Evolutionary conservation across 1,140 invertebrate species (phyloP).

Genomic region (Drosophila nikananu): DNA sequence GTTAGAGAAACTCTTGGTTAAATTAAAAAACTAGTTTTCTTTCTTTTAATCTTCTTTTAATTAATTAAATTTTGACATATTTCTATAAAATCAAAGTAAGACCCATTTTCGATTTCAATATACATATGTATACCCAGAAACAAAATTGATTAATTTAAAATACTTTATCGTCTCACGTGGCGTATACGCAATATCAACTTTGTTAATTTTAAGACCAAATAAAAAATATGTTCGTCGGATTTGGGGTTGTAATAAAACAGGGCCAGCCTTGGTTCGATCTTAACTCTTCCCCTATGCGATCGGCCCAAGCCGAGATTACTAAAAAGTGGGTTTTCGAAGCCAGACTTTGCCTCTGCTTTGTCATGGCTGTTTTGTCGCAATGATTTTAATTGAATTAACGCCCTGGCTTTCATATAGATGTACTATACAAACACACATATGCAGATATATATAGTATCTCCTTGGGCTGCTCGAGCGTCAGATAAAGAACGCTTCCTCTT

Average conservation of each 20-base stretch:
- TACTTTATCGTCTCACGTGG: background rate
- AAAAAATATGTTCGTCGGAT: too few species aligned
- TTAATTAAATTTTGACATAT: background rate
- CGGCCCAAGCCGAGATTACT: conserved; percentile 2
- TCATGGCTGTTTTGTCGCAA: conserved; percentile 63
- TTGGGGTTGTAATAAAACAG: background rate
- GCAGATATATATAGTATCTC: conserved; percentile 7
- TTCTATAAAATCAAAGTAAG: background rate
- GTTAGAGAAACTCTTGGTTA: background rate
- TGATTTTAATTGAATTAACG: conserved; percentile 82
- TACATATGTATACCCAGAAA: too few species aligned
- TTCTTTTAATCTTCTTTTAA: background rate
- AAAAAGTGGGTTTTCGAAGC: conserved; percentile 31
- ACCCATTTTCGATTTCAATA: background rate
- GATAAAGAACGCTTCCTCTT: conserved; percentile 52
- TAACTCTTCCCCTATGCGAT: background rate
- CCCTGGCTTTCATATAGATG: conserved; percentile 48
- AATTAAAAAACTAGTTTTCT: background rate
- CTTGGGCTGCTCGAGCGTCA: conserved; percentile 20
- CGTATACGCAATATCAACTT: conserved; percentile 23
- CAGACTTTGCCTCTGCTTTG: conserved; percentile 38
- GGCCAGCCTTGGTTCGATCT: conserved; percentile 25
- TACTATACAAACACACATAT: background rate
- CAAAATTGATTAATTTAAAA: background rate
- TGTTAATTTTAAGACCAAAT: background rate